These are phyloP conservation scores for Cremastobaeus sp. DNA, from an alignment of 2,888 invertebrate genomes.

Conservation along the genomic window DNA sequence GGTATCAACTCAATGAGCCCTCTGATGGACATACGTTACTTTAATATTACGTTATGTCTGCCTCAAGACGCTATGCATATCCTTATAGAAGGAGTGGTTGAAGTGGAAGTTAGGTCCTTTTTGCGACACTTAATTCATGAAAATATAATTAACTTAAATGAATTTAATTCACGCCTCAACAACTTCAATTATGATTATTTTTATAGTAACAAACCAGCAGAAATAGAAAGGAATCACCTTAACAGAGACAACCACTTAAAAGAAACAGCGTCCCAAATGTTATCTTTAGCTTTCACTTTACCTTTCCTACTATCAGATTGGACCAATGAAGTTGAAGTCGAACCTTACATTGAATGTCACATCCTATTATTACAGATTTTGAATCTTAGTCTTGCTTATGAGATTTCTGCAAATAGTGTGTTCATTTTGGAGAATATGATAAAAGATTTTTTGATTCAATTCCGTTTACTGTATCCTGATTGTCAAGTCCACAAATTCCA, in stretches of 20 bases:
- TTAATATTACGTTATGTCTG: not conserved
- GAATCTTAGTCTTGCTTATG: slow-evolving; percentile 4
- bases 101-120: too few species aligned
- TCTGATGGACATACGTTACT: slow-evolving; percentile 1
- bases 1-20: slow-evolving; percentile 2
- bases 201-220: too few species aligned
- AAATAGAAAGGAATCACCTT: too few species aligned
- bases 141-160: too few species aligned
- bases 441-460: not conserved
- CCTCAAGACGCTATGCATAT: slow-evolving; percentile 14
- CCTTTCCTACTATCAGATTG: slow-evolving; percentile 12
- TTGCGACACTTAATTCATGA: too few species aligned
- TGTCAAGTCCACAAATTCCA: not conserved
- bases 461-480: not conserved
- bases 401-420: slow-evolving; percentile 1
- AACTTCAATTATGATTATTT: too few species aligned
- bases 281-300: slow-evolving; percentile 1
- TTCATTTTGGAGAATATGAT: not conserved
- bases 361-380: not conserved
- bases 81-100: slow-evolving; percentile 4
- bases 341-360: not conserved
- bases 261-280: slow-evolving; percentile 42
- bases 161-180: too few species aligned
- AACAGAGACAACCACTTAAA: slow-evolving; percentile 20
- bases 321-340: not conserved